Evolutionary conservation across 2,888 invertebrate species (phyloP).

Genomic region (Campaea margaritaria): DNA sequence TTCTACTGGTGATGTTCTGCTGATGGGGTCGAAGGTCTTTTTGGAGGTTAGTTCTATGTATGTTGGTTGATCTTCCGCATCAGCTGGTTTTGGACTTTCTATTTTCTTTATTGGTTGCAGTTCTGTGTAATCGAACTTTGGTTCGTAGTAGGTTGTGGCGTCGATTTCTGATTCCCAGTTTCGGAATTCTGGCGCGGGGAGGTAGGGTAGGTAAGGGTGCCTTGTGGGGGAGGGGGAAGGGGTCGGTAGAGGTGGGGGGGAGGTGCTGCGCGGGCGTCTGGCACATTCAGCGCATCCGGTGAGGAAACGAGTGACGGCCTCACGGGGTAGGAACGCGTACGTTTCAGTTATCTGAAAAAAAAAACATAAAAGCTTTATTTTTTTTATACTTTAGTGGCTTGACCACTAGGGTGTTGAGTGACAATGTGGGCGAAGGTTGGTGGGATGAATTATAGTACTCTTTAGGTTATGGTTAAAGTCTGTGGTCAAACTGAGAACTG

Average conservation of each 20-base stretch:
- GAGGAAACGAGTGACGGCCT: conserved; percentile 97
- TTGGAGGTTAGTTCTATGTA: conserved; percentile 79
- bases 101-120: conserved; percentile 76
- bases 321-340: conserved; percentile 97
- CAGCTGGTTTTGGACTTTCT: conserved; percentile 71
- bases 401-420: too few species aligned
- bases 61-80: conserved; percentile 75
- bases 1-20: conserved; percentile 69
- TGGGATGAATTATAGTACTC: too few species aligned
- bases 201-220: conserved; percentile 72
- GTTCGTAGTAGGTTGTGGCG: conserved; percentile 79
- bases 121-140: conserved; percentile 72
- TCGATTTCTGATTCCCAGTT: conserved; percentile 84
- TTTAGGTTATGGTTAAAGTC: too few species aligned
- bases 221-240: conserved; percentile 81
- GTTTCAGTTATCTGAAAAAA: conserved; percentile 96
- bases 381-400: not conserved
- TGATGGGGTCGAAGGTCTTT: conserved; percentile 65
- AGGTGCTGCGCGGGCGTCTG: conserved; percentile 89
- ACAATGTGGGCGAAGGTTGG: too few species aligned
- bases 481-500: too few species aligned
- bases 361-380: conserved; percentile 12
- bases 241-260: conserved; percentile 83
- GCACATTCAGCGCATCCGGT: conserved; percentile 97
- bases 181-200: conserved; percentile 77